Conservation (phyloP, 1,140 invertebrate genomes). For the Neomicropteryx cornuta region DNA sequence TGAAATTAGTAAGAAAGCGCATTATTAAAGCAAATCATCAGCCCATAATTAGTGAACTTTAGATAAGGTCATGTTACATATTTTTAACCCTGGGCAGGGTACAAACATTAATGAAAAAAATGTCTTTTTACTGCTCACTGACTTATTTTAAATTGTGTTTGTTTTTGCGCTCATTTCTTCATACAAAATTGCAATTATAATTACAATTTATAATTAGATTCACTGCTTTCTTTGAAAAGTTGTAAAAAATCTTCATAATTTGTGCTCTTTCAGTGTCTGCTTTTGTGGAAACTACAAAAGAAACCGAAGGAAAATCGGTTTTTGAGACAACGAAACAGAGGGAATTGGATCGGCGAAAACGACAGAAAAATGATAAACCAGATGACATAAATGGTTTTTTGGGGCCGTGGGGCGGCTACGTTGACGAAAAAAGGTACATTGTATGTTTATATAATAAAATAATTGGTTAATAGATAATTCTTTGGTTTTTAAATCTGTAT, state of each 20-base stretch:
- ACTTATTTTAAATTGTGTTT: too few species aligned
- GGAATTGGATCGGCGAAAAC: constrained; percentile 70
- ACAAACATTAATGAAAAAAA: too few species aligned
- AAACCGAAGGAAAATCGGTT: constrained; percentile 63
- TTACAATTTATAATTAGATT: too few species aligned
- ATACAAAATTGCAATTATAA: too few species aligned
- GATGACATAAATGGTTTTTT: constrained; percentile 86
- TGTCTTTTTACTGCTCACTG: too few species aligned
- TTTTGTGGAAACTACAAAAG: constrained; percentile 30
- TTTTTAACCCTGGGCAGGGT: too few species aligned
- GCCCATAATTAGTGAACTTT: too few species aligned
- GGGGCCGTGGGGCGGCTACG: constrained; percentile 88
- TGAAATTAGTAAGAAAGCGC: too few species aligned
- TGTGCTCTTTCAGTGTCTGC: constrained; percentile 27
- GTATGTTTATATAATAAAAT: background rate
- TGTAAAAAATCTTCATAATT: background rate
- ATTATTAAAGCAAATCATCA: too few species aligned
- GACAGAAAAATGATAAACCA: constrained; percentile 75
- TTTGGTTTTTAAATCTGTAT: background rate
- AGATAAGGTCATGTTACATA: too few species aligned
- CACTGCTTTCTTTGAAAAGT: too few species aligned
- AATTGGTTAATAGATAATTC: background rate
- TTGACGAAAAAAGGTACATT: constrained; percentile 60
- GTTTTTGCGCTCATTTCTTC: too few species aligned
- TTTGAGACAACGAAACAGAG: constrained; percentile 62